Base-by-base conservation (phyloP, 2,888 invertebrate species). In the Hedychridium roseum region DNA sequence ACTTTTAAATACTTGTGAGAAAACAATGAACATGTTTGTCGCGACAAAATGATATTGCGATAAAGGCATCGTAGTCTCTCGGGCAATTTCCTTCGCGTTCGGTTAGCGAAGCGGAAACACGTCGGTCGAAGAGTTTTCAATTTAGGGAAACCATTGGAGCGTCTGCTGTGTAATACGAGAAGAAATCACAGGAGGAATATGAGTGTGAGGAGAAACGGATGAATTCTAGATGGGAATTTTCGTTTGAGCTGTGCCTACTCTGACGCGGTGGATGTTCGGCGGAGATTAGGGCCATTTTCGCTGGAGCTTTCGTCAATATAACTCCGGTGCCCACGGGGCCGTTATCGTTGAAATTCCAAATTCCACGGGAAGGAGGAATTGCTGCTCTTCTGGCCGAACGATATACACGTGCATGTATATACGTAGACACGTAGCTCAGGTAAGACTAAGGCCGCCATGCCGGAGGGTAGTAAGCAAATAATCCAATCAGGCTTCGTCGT, bases 271-370 rank as follows among this genome's bases (percentile, higher is more conserved):
- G 17, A 12, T 38, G 45, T 43, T n/a, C n/a, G n/a, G n/a, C 43
- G 44, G 32, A 60, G 62, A 66, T 66, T 64, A 64, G 46, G 42
- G 26, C 42, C 52, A 54, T 58, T 58, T 49, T 43, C 43, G 38
- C 38, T 35, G 37, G 39, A 47, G 45, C 41, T 54, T 54, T 43
- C 50, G 48, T 43, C 50, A 36, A 45, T 58, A 36, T 49, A 59
- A 47, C 48, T 46, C n/a, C 36, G 32, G 12, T 30, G 36, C 37
- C 34, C 50, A 34, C 14, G 45, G 43, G 35, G 23, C 35, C 43
- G 60, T 68, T 70, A 68, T 63, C 66, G 51, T 63, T 28, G 54
- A 57, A 64, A 69, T 68, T 61, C 56, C 56, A 57, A 64, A 69
- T 68, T 61, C 56, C 56, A 59, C 40, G 51, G 52, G 28, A 47